A percentile compares a stretch with the other conserved stretches of the same genome.
Evolutionary conservation across 2,113 vertebrate species (phyloP).

Genomic region (Sterna hirundo): DNA sequence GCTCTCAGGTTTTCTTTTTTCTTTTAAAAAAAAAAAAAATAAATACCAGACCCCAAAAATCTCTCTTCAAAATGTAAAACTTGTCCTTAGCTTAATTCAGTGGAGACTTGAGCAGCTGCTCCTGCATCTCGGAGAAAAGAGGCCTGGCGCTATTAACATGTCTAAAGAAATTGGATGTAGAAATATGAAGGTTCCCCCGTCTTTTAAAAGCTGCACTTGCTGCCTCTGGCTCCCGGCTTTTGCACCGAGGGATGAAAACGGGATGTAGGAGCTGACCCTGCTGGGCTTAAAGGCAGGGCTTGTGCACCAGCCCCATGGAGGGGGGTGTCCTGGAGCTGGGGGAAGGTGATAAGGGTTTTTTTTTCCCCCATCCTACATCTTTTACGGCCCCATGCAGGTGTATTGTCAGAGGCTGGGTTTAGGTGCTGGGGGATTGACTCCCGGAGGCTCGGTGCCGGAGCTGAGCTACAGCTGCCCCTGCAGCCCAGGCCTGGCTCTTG

Average conservation of each 20-base stretch:
- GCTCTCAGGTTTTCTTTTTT: background rate
- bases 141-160: background rate
- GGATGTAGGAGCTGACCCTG: background rate
- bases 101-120: constrained; percentile 24
- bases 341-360: background rate
- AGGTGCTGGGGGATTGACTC: background rate
- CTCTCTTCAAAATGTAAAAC: background rate
- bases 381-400: background rate
- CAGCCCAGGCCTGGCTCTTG: background rate
- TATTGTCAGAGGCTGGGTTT: background rate
- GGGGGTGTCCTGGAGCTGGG: background rate
- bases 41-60: background rate
- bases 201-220: background rate
- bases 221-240: background rate
- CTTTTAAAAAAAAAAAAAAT: background rate
- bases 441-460: background rate
- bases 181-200: background rate
- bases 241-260: background rate
- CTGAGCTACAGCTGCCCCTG: background rate
- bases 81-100: constrained; percentile 41
- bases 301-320: background rate
- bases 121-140: background rate
- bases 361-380: background rate
- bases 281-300: background rate
- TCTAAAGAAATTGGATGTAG: constrained; percentile 33